Base-by-base conservation (phyloP, 2,888 invertebrate genomes). In the Drepana falcataria region DNA sequence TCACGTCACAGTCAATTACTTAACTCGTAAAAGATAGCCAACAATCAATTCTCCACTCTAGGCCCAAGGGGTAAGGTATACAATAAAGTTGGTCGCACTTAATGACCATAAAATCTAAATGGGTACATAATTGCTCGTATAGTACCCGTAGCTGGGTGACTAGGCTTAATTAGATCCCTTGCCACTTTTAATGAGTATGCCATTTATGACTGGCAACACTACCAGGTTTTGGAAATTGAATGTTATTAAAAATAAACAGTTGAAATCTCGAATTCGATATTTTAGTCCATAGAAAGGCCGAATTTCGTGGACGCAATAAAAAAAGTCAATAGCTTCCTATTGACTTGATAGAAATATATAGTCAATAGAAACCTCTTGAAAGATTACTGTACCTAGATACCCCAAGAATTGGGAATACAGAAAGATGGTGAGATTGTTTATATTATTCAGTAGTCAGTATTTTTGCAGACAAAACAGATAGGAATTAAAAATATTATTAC, bases 41-140 rank as follows among this genome's bases (percentile, higher is more conserved):
- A 40, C 41, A 41, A 51, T 37, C 51, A 5, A 51, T 40, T 51
- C 40, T 51, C 40, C 51, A 51, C 40, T 51, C 9, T 40, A 6
- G 2, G 2, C 49, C 34, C 3, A 40, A 34, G 40, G 33, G 7
- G 41, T 6, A 41, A 51, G 40, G 33, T 6, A 34, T 33, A 33
- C 51, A 41, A 41, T 40, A 51, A 51, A 40, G 44, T 44, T 7
- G 9, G 37, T 33, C 37, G 35, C 48, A 48, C 53, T 41, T 53
- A 48, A 49, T 41, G 41, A 37, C 41, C 41, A 47, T 53, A 51
- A 53, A 56, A 56, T 49, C 48, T 53, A 53, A 56, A 53, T 53
- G 52, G 49, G 47, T 56, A 53, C 51, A 53, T 56, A 56, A 56
- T 56, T 56, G 51, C 51, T 53, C 40, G 56, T 51, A 47, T 53